Base-by-base conservation (phyloP, 2,113 vertebrate genomes). In the Ctenodactylus gundi region DNA sequence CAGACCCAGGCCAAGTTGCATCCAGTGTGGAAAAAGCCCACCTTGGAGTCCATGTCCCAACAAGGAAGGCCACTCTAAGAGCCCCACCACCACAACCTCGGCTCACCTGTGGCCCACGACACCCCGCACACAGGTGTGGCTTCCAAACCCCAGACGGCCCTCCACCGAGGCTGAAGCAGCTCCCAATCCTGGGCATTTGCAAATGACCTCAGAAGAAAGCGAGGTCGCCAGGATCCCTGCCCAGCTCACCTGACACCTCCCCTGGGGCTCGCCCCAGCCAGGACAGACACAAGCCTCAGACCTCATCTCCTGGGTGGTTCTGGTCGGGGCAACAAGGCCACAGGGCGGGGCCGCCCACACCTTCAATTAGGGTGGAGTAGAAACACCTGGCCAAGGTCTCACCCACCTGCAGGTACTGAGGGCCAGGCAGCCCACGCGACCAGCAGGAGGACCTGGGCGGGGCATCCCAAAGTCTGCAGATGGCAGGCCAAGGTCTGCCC, bases 201-300 rank as follows among this genome's bases (percentile, higher is more conserved):
- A 97, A 98, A 97, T 97, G 97, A 96, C 97, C 88, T 90, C 65
- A 97, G 97, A 97, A 97, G 94, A 97, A 97, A 96, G 88, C 95
- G 96, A 97, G 96, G 62, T 85, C 94, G 84, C 97, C 97, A 96
- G 96, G 97, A 96, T 92, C 76, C 86, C 94, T 88, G 96, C 92
- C 92, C 57, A 44, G 75, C 21, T 85, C 46, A 68, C 62, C 51
- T 8, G 34, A 4, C 23, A 36, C 27, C 77, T 68, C 75, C 39
- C 53, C 12, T 15, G 31, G 44, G n/a, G n/a, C n/a, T n/a, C 10
- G 6, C 31, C 67, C 68, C 27, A 4, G 72, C 46, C n/a, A n/a
- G n/a, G n/a, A n/a, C n/a, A n/a, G n/a, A n/a, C n/a, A n/a, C n/a
- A n/a, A n/a, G n/a, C n/a, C n/a, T n/a, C n/a, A n/a, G n/a, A n/a